Base-by-base conservation (phyloP, 2,797 vertebrate genomes). In the Paguma larvata region DNA sequence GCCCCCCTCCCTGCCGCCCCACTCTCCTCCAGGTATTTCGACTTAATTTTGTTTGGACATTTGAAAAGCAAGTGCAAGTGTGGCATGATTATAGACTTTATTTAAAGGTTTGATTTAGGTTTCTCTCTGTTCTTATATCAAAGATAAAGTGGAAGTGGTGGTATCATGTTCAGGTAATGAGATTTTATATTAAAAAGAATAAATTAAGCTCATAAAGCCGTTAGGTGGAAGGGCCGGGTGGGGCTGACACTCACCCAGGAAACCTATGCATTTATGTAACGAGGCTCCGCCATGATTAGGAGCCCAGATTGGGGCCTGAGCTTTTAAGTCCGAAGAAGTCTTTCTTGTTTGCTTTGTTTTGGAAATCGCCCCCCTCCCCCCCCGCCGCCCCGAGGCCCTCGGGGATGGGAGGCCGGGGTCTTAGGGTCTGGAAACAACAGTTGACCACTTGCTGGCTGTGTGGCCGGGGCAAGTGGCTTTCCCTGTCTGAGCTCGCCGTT, bases 81-180 rank as follows among this genome's bases (percentile, higher is more conserved):
- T 99, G 98, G 99, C 98, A 98, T 99, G 99, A 99, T 99, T 99
- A 99, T 99, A 99, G 99, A 99, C 99, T 99, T 99, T 99, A 99
- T 99, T 99, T 99, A 99, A 99, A 99, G 99, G 99, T 99, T 99
- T 99, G 99, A 99, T 99, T 99, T 99, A 99, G 99, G 99, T 99
- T 99, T 99, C 99, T 99, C 99, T 99, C 99, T 99, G 99, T 99
- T 99, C 99, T 99, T 99, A 99, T 99, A 99, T 99, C 99, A 99
- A 99, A 99, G 98, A 98, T 99, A 98, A 99, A 99, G 98, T 99
- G 98, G 99, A 99, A 99, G 98, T 98, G 99, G 98, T 99, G 98
- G 98, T 99, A 99, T 98, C 99, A 99, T 99, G 99, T 99, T 98
- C 99, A 99, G 99, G 99, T 99, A 99, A 99, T 99, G 99, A 99